Evolutionary conservation across 2,888 invertebrate genomes (phyloP), one percentile per base, ranked within the genome.

Genomic region (Zygothrica quintamaculata): DNA sequence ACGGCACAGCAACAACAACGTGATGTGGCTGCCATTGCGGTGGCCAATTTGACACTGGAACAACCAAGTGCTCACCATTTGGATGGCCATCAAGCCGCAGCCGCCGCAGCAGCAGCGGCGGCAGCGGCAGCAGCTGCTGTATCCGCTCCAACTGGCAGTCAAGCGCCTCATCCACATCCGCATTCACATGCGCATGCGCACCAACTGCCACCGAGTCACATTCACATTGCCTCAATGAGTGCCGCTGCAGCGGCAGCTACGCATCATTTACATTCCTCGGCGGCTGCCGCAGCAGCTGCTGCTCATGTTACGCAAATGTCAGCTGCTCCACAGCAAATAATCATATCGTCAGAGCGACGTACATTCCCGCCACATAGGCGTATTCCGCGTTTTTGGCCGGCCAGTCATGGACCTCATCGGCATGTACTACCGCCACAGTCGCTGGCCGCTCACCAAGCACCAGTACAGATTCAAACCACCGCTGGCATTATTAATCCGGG

Each of bases 401-500:
- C 93, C 84, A 88, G 91, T 33, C 91, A 90, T 69, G 87, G 87
- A 25, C 88, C 88, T n/a, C 89, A 90, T 56, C 87, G 90, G 2
- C 90, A 90, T 72, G 88, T 90, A 13, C 74, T 91, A 66, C 90
- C 90, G 29, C 90, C 91, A 15, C 90, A 91, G 58, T 73, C 91
- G 15, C 65, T 91, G 73, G 88, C 89, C 16, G 74, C 92, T 90
- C 93, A 93, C 48, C 91, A 90, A 60, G 85, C 88, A 7, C 90
- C 91, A 18, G 90, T 91, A 44, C 91, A 91, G 73, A 90, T 91
- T 26, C 91, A 91, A 79, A 87, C 90, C 53, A 88, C 91, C 39
- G 78, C 90, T 53, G 91, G 91, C 56, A 92, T 93, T 36, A 92
- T 93, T 53, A 95, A 95, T 91, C 94, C 95, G 60, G 95, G 95